These are phyloP conservation scores for Himalopsyche anomala DNA, from an alignment of 2,888 invertebrate species.

Conservation along the genomic window DNA sequence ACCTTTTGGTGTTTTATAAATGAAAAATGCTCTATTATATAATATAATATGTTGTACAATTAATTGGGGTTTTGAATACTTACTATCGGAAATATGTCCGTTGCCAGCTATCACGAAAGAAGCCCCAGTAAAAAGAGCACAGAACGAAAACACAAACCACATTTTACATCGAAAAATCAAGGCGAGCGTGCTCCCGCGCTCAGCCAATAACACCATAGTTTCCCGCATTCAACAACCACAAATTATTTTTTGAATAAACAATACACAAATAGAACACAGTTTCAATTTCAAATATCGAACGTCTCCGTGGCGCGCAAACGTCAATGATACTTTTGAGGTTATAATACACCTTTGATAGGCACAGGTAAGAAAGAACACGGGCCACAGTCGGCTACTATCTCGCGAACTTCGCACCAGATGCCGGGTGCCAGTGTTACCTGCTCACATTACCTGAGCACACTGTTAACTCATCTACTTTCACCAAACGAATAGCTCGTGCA, in stretches of 20 bases:
- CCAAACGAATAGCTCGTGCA: slow-evolving; percentile 76
- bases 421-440: slow-evolving; percentile 36
- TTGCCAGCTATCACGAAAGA: slow-evolving; percentile 72
- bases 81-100: slow-evolving; percentile 71
- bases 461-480: slow-evolving; percentile 66
- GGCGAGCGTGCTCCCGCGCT: slow-evolving; percentile 68
- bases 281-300: slow-evolving; percentile 48
- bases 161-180: slow-evolving; percentile 76
- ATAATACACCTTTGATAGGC: slow-evolving; percentile 69
- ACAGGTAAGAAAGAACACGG: slow-evolving; percentile 48
- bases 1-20: background rate
- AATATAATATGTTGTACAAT: background rate
- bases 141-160: slow-evolving; percentile 76
- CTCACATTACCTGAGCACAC: slow-evolving; percentile 47
- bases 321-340: slow-evolving; percentile 71
- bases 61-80: slow-evolving; percentile 68
- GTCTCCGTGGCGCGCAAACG: slow-evolving; percentile 58
- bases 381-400: slow-evolving; percentile 60
- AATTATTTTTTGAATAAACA: slow-evolving; percentile 53
- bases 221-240: slow-evolving; percentile 53
- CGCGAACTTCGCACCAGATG: slow-evolving; percentile 70
- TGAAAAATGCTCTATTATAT: background rate
- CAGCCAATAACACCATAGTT: slow-evolving; percentile 58
- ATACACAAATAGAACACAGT: slow-evolving; percentile 54
- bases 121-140: slow-evolving; percentile 73